Percentiles rank a stretch among this genome's conserved stretches.
Conservation (phyloP, 2,888 invertebrate species). For the Panopea generosa region DNA sequence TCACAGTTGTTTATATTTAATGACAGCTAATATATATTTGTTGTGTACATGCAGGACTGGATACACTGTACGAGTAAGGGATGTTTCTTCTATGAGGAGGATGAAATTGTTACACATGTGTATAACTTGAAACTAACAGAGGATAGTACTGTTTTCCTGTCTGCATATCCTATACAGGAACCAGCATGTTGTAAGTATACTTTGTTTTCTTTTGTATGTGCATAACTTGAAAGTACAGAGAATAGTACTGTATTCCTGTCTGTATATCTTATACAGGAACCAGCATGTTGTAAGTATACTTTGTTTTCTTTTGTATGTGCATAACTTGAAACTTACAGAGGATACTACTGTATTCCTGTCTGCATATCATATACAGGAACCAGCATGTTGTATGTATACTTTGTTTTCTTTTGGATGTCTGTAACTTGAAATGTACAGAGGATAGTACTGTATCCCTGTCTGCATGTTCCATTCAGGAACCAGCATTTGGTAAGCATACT, state of each 20-base stretch:
- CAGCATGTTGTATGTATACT: constrained; percentile 42
- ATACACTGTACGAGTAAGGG: constrained; percentile 75
- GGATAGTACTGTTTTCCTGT: constrained; percentile 80
- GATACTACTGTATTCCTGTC: constrained; percentile 81
- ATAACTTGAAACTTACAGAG: constrained; percentile 72
- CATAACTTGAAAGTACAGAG: too few relatives aligned
- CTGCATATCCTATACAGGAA: constrained; percentile 69
- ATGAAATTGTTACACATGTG: constrained; percentile 79
- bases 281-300: constrained; percentile 39
- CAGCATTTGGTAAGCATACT: constrained; percentile 38
- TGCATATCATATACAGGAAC: constrained; percentile 65
- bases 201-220: too few relatives aligned
- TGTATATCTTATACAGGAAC: constrained; percentile 64
- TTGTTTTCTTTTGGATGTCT: too few relatives aligned
- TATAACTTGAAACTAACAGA: constrained; percentile 72
- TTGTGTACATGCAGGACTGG: constrained; percentile 78
- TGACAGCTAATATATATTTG: too few relatives aligned
- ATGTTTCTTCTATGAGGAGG: constrained; percentile 82
- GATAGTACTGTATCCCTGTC: constrained; percentile 81
- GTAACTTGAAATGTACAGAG: too few relatives aligned
- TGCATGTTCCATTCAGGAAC: constrained; percentile 64
- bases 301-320: constrained; percentile 73
- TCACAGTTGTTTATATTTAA: too few relatives aligned
- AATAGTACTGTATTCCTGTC: constrained; percentile 81
- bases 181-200: constrained; percentile 46